phyloP scores from a whole-genome alignment of 2,888 invertebrate species.

The Thymelicus lineola region DNA sequence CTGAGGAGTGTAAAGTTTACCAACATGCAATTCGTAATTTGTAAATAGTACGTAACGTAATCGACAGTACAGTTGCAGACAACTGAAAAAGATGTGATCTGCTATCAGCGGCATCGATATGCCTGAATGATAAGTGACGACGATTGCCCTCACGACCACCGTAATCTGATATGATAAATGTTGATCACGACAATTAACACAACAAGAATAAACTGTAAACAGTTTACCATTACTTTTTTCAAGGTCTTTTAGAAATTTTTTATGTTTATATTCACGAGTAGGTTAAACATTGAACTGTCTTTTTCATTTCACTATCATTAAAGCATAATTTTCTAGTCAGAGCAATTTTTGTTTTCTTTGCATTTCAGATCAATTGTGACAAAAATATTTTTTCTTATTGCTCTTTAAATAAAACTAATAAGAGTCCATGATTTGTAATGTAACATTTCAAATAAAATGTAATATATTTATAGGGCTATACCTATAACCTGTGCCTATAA shows the following conservation, averaged over 20 bases:
- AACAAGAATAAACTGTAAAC: conserved; percentile 19
- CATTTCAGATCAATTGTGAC: not conserved
- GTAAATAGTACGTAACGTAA: not conserved
- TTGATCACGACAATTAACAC: conserved; percentile 30
- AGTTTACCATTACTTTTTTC: conserved; percentile 14
- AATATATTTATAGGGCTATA: too few species aligned
- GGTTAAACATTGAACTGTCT: not conserved
- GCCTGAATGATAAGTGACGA: conserved; percentile 16
- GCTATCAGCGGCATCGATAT: conserved; percentile 8
- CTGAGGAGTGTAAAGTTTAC: too few species aligned
- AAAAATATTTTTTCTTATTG: not conserved
- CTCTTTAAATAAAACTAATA: not conserved
- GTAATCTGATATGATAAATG: conserved; percentile 33
- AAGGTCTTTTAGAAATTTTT: not conserved
- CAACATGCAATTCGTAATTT: not conserved
- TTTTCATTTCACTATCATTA: not conserved
- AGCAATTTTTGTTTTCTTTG: too few species aligned
- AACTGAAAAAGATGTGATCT: conserved; percentile 1
- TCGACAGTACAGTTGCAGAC: not conserved
- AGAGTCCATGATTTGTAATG: too few species aligned
- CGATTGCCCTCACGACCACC: conserved; percentile 18
- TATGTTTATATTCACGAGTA: too few species aligned
- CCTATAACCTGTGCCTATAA: too few species aligned
- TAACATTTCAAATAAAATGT: too few species aligned
- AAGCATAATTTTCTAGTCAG: too few species aligned